Conservation (phyloP, 2,113 vertebrate species). For the Acanthochromis polyacanthus region DNA sequence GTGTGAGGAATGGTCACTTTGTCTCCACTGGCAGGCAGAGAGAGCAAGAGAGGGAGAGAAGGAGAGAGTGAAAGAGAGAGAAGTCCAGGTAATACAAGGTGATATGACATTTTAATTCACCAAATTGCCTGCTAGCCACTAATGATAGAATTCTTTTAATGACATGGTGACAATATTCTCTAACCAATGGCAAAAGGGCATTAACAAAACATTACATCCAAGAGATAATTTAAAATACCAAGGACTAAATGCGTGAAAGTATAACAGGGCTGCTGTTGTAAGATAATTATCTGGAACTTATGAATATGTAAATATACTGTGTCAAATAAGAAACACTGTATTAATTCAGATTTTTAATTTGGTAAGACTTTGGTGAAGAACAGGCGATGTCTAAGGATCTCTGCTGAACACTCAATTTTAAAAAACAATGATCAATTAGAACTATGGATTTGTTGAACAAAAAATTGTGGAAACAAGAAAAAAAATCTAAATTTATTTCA, state of each 20-base stretch:
- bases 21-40: slow-evolving; percentile 74
- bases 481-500: slow-evolving; percentile 45
- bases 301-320: slow-evolving; percentile 34
- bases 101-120: slow-evolving; percentile 77
- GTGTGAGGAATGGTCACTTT: slow-evolving; percentile 83
- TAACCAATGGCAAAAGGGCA: slow-evolving; percentile 56
- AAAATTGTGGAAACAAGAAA: slow-evolving; percentile 14
- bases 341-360: slow-evolving; percentile 11
- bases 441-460: neutral
- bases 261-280: slow-evolving; percentile 33
- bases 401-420: neutral
- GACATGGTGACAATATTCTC: slow-evolving; percentile 56
- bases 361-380: neutral
- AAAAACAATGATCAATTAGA: slow-evolving; percentile 6
- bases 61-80: slow-evolving; percentile 32
- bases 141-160: slow-evolving; percentile 75
- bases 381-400: neutral
- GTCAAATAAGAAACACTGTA: slow-evolving; percentile 4
- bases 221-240: slow-evolving; percentile 65
- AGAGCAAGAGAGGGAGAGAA: slow-evolving; percentile 27
- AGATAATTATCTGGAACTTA: slow-evolving; percentile 37
- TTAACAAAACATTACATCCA: slow-evolving; percentile 53
- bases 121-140: slow-evolving; percentile 75
- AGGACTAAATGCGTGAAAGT: slow-evolving; percentile 52
- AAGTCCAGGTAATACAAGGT: slow-evolving; percentile 77